phyloP scores from a whole-genome alignment of 2,113 vertebrate species.

The Anoura caudifer region DNA sequence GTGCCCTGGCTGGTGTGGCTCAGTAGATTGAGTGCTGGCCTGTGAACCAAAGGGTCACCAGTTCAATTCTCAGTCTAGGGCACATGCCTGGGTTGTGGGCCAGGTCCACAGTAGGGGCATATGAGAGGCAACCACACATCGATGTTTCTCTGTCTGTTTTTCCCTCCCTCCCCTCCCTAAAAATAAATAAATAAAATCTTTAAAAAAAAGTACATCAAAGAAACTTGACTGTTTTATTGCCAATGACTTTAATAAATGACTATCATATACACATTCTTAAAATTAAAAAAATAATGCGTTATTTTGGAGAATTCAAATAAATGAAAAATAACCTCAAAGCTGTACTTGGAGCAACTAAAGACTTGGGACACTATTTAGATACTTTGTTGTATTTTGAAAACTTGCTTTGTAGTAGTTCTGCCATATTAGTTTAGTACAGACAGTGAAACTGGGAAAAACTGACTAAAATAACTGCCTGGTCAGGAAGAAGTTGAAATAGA shows the following conservation, averaged over 20 bases:
- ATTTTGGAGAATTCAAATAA: neutral
- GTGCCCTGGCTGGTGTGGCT: too few species aligned
- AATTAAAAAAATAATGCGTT: neutral
- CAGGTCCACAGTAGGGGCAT: too few species aligned
- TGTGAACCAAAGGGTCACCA: too few species aligned
- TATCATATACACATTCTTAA: neutral
- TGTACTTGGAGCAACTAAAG: neutral
- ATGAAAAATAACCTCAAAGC: neutral
- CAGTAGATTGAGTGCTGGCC: too few species aligned
- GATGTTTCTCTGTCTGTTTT: too few species aligned
- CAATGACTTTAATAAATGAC: neutral
- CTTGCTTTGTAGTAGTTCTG: slow-evolving; percentile 7
- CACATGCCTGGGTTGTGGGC: too few species aligned
- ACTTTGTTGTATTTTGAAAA: neutral
- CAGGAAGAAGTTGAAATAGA: neutral
- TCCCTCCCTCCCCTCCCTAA: too few species aligned
- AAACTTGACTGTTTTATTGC: neutral
- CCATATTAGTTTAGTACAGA: neutral
- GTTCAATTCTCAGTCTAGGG: too few species aligned
- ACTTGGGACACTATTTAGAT: neutral
- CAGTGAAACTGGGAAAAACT: neutral
- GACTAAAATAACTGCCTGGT: slow-evolving; percentile 40
- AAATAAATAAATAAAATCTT: too few species aligned
- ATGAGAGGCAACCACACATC: too few species aligned
- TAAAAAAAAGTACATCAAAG: neutral